These are phyloP conservation scores for Morpho achilles DNA, from an alignment of 2,888 invertebrate genomes.

Conservation along the genomic window DNA sequence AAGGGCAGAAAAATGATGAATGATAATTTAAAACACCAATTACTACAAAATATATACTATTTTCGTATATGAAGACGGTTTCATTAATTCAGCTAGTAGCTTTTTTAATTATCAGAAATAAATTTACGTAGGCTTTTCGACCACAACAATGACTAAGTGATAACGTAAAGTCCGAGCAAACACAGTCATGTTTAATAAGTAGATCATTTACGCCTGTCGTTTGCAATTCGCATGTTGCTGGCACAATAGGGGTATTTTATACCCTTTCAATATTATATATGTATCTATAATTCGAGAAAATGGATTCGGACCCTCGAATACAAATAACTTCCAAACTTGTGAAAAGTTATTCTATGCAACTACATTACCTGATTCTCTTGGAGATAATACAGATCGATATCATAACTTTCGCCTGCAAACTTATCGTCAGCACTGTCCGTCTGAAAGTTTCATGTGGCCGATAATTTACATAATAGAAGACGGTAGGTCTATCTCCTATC, in stretches of 20 bases:
- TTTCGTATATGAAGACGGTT: too few relatives aligned
- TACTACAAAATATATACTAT: too few relatives aligned
- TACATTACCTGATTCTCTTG: constrained; percentile 44
- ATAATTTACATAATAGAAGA: constrained; percentile 79
- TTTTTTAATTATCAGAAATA: too few relatives aligned
- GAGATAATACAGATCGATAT: constrained; percentile 66
- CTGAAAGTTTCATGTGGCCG: constrained; percentile 69
- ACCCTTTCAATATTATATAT: constrained; percentile 5
- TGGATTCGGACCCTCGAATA: constrained; percentile 13
- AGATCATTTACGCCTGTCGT: constrained; percentile 59
- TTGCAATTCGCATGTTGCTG: constrained; percentile 40
- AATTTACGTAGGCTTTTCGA: too few relatives aligned
- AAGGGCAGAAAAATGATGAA: too few relatives aligned
- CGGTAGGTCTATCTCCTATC: constrained; percentile 72
- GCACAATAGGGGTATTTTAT: constrained; percentile 1
- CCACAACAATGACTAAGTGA: background rate
- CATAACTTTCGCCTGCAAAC: constrained; percentile 65
- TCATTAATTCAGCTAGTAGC: too few relatives aligned
- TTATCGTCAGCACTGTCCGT: constrained; percentile 63
- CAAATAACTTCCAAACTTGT: constrained; percentile 18
- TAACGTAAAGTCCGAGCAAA: constrained; percentile 1
- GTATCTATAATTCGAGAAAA: constrained; percentile 11
- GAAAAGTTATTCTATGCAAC: constrained; percentile 35
- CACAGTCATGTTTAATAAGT: constrained; percentile 51
- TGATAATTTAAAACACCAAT: too few relatives aligned